Conservation (phyloP, 2,797 vertebrate species). For the Oryzias sinensis region DNA sequence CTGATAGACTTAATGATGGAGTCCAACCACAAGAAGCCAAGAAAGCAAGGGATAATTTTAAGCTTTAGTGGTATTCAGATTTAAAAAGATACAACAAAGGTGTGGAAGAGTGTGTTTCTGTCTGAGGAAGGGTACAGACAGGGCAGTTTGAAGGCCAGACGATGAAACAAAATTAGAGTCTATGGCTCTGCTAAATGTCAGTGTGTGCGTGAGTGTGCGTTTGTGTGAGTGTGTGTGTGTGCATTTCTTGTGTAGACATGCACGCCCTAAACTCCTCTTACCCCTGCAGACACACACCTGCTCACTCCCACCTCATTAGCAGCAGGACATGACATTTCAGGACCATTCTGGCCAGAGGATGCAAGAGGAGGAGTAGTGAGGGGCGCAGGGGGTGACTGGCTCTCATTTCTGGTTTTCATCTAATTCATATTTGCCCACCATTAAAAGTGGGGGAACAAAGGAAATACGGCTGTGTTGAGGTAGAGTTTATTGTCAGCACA, state of each 20-base stretch:
- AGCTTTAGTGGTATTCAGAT: no score
- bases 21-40: neutral
- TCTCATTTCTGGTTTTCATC: conserved; percentile 52
- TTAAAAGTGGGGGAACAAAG: neutral
- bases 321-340: conserved; percentile 86
- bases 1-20: neutral
- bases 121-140: conserved; percentile 11
- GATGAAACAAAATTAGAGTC: conserved; percentile 61
- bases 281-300: conserved; percentile 46
- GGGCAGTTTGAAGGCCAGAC: conserved; percentile 55
- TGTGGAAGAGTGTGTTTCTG: conserved; percentile 3
- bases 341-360: conserved; percentile 74
- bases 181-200: conserved; percentile 73
- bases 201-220: conserved; percentile 25
- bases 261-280: conserved; percentile 48
- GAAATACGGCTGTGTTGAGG: neutral
- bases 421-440: conserved; percentile 17
- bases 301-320: conserved; percentile 82
- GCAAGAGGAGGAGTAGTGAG: conserved; percentile 20
- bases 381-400: conserved; percentile 55
- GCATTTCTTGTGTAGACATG: conserved; percentile 22
- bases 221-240: conserved; percentile 26
- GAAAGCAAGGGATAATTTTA: no score
- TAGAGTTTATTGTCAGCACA: conserved; percentile 1
- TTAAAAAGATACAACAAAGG: neutral